Evolutionary conservation across 2,888 invertebrate species (phyloP).

Genomic region (Syrista parreyssii): DNA sequence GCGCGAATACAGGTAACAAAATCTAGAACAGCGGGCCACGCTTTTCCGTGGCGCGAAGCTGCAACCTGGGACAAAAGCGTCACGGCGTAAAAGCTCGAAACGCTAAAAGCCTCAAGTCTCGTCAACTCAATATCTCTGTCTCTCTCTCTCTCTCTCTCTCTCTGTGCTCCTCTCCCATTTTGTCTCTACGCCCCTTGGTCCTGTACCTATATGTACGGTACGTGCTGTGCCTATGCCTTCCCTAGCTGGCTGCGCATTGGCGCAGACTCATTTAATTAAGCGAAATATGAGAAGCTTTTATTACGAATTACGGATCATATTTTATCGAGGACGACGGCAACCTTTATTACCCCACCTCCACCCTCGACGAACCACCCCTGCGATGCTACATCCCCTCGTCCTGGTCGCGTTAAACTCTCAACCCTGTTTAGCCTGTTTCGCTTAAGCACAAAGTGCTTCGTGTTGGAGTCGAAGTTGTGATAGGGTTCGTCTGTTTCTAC

Average conservation of each 20-base stretch:
- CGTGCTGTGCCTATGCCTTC: neutral
- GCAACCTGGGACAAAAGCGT: constrained; percentile 29
- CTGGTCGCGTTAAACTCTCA: neutral
- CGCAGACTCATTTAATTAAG: constrained; percentile 33
- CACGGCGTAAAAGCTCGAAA: constrained; percentile 44
- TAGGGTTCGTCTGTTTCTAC: neutral
- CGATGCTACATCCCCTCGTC: neutral
- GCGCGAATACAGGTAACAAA: constrained; percentile 39
- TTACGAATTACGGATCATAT: constrained; percentile 33
- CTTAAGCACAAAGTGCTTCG: neutral
- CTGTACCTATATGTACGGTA: neutral
- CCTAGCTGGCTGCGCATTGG: neutral
- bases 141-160: neutral
- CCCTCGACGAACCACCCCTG: neutral
- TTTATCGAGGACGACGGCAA: constrained; percentile 7
- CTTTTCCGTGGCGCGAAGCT: constrained; percentile 21
- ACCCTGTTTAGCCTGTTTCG: neutral
- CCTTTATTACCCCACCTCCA: neutral
- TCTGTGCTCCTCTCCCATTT: neutral
- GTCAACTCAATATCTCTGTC: constrained; percentile 5
- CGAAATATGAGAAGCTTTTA: constrained; percentile 37
- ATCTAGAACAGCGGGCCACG: constrained; percentile 33
- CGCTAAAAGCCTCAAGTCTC: constrained; percentile 43
- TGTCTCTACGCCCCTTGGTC: neutral
- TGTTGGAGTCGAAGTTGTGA: neutral